Base-by-base conservation (phyloP, 2,797 vertebrate genomes). In the Champsocephalus gunnari region DNA sequence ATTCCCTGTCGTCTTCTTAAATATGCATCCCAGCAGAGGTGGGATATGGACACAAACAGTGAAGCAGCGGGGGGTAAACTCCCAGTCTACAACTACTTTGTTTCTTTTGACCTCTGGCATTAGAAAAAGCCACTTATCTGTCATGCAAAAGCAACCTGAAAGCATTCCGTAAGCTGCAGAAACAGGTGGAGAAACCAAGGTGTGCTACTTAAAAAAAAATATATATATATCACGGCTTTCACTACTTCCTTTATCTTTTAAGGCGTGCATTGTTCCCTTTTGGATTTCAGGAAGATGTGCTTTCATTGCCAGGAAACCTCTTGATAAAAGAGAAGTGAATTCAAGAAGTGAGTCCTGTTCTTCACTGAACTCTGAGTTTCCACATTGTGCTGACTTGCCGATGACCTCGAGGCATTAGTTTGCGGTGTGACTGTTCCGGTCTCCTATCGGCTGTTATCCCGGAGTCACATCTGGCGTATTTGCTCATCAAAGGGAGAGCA, bases 391-490 rank as follows among this genome's bases (percentile, higher is more conserved):
- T 76, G 73, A 60, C 58, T 78, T 67, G 32, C 12, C 24, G 14
- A 44, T 75, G 59, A 84, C 81, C 71, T 70, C 59, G 7, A 34
- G 43, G 58, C 57, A 65, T 68, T 85, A 12, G 60, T 81, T 74
- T 49, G 43, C 3, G 43, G 16, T 61, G 57, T 41, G 75, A 32
- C 58, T 65, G 66, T 63, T 78, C 51, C 63, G 24, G 57, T 73
- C 73, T 55, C 66, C 66, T 63, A 66, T 82, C 75, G 63, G 61
- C 65, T 82, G 69, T 75, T 80, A 88, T 88, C 71, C 34, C 66
- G 66, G 61, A 67, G 60, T 54, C 81, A 81, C 73, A 83, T 80
- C 77, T 84, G 75, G 58, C 60, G 38, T 53, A 58, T 82, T 13
- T 66, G 32, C 60, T 76, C 63, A 21, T 19, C 11, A 1, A 83